Conservation (phyloP, 2,888 invertebrate species). For the Netelia inedita region DNA sequence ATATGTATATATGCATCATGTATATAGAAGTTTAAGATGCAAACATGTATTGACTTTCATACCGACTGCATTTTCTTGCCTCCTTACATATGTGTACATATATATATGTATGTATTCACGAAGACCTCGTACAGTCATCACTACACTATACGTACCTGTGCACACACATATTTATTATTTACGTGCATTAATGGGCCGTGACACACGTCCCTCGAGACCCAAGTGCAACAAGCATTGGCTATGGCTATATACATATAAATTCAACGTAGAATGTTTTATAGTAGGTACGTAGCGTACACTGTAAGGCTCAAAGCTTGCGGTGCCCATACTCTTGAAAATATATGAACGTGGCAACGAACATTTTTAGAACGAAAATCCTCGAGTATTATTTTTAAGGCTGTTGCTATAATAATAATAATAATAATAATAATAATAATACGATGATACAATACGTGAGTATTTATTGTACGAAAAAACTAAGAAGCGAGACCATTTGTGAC, state of each 20-base stretch:
- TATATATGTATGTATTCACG: background rate
- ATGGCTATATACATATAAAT: background rate
- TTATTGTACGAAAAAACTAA: too few relatives aligned
- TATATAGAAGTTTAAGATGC: background rate
- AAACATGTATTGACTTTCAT: slow-evolving; percentile 21
- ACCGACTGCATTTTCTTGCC: slow-evolving; percentile 6
- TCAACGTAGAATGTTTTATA: background rate
- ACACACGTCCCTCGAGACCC: slow-evolving; percentile 22
- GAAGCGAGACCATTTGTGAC: too few relatives aligned
- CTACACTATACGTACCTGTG: slow-evolving; percentile 15
- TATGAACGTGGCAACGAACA: background rate
- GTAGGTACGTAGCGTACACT: background rate
- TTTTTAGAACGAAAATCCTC: background rate
- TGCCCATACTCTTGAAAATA: background rate
- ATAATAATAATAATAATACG: too few relatives aligned
- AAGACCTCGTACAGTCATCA: slow-evolving; percentile 15
- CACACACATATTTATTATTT: slow-evolving; percentile 55
- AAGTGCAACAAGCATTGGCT: slow-evolving; percentile 46
- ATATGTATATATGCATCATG: background rate
- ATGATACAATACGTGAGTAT: too few relatives aligned
- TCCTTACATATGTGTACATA: background rate
- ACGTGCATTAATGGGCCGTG: slow-evolving; percentile 58
- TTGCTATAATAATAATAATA: too few relatives aligned
- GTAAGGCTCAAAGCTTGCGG: background rate
- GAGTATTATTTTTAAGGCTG: background rate